These are phyloP conservation scores for Oasisia sp. DNA, from an alignment of 2,888 invertebrate species.

Conservation along the genomic window DNA sequence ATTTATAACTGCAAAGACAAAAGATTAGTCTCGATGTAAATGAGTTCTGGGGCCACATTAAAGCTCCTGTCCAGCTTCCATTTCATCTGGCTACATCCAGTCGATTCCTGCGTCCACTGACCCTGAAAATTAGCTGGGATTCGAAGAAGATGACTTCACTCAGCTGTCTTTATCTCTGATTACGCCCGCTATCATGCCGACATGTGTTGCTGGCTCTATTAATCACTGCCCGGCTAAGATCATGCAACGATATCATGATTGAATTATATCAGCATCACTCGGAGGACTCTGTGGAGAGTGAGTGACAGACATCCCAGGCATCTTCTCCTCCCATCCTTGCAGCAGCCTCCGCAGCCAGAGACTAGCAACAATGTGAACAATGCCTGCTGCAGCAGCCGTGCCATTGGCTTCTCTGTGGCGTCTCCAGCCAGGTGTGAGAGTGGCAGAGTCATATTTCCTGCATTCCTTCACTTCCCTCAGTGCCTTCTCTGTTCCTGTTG, in stretches of 20 bases:
- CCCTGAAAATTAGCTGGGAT: not conserved
- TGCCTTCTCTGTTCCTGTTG: not conserved
- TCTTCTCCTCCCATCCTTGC: not conserved
- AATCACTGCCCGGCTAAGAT: constrained; percentile 8
- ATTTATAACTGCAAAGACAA: not conserved
- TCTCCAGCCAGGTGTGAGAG: not conserved
- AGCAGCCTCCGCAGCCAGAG: not conserved
- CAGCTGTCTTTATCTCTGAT: not conserved
- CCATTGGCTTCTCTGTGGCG: not conserved
- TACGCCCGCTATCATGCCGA: not conserved
- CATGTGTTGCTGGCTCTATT: not conserved
- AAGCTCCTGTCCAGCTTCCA: not conserved
- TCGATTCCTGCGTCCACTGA: not conserved
- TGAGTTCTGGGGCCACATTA: not conserved
- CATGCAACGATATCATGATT: constrained; percentile 13
- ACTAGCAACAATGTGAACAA: not conserved
- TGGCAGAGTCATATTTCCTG: not conserved
- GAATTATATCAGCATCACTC: not conserved
- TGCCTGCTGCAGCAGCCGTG: not conserved
- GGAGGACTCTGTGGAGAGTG: not conserved
- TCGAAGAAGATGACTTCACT: not conserved
- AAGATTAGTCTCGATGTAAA: not conserved
- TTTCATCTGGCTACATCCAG: not conserved
- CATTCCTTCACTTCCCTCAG: not conserved
- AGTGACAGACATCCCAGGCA: not conserved